Conservation (phyloP, 2,113 vertebrate genomes). For the Sialia sialis region DNA sequence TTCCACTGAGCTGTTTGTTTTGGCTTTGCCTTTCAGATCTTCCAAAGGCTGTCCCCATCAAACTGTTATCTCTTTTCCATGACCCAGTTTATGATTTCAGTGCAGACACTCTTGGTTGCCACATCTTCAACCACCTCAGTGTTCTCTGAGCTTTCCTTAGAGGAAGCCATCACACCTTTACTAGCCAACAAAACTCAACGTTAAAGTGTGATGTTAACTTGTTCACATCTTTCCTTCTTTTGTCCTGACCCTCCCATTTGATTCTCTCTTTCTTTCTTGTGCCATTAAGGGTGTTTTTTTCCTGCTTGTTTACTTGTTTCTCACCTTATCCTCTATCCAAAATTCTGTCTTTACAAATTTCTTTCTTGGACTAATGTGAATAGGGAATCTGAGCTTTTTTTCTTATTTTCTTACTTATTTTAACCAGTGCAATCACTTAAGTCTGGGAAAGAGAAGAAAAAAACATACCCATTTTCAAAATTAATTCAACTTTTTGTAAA, state of each 20-base stretch:
- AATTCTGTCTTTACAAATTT: background rate
- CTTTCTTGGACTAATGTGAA: background rate
- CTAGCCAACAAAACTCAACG: background rate
- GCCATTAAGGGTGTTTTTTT: background rate
- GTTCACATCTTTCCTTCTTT: background rate
- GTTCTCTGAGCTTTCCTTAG: background rate
- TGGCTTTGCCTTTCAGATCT: background rate
- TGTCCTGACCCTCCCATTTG: background rate
- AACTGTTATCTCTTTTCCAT: background rate
- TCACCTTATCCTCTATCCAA: background rate
- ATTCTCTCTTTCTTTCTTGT: background rate
- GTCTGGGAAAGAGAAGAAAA: background rate
- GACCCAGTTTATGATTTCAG: background rate
- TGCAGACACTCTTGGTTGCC: background rate
- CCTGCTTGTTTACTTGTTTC: background rate
- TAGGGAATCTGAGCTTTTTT: background rate
- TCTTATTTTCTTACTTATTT: background rate
- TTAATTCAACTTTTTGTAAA: background rate
- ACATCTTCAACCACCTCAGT: background rate
- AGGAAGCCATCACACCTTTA: background rate
- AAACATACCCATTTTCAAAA: background rate
- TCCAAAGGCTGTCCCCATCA: background rate
- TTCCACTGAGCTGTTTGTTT: background rate
- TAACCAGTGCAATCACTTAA: background rate
- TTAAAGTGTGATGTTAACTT: background rate